A percentile compares a stretch with the other conserved stretches of the same genome.
phyloP scores from a whole-genome alignment of 2,888 invertebrate genomes.

The Allygus modestus region DNA sequence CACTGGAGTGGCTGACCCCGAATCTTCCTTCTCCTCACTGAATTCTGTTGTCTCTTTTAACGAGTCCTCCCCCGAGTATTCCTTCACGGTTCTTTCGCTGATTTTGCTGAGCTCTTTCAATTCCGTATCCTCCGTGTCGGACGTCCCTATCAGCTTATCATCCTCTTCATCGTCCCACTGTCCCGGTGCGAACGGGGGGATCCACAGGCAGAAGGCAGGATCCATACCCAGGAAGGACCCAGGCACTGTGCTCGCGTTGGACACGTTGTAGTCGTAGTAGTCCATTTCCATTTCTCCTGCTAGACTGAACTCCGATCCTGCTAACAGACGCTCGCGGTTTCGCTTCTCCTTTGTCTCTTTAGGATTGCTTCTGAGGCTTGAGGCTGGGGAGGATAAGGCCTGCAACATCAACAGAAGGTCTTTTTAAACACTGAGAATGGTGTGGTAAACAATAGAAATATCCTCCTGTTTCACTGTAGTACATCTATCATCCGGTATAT shows the following conservation, averaged over 20 bases:
- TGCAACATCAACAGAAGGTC: constrained; percentile 51
- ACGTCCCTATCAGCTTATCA: constrained; percentile 59
- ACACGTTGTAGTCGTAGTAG: constrained; percentile 93
- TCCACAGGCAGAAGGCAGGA: constrained; percentile 92
- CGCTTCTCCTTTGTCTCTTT: constrained; percentile 89
- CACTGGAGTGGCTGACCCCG: constrained; percentile 59
- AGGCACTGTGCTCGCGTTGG: constrained; percentile 82
- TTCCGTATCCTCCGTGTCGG: constrained; percentile 48
- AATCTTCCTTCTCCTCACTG: constrained; percentile 45
- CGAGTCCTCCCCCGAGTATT: background rate
- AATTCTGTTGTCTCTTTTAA: constrained; percentile 60
- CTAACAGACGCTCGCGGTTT: constrained; percentile 84
- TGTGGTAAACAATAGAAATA: too few species aligned
- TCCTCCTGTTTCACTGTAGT: too few species aligned
- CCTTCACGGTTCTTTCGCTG: background rate
- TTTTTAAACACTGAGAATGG: background rate
- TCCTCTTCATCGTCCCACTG: constrained; percentile 70
- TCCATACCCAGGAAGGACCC: constrained; percentile 94
- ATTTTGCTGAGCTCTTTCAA: constrained; percentile 38
- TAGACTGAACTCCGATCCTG: constrained; percentile 87
- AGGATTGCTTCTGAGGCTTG: constrained; percentile 81
- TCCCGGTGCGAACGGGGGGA: constrained; percentile 80
- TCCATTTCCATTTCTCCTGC: constrained; percentile 89
- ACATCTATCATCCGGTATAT: too few species aligned
- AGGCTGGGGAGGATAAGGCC: constrained; percentile 78